Evolutionary conservation across 2,888 invertebrate genomes (phyloP), one percentile per base, ranked within the genome.

Genomic region (Anodontia alba): DNA sequence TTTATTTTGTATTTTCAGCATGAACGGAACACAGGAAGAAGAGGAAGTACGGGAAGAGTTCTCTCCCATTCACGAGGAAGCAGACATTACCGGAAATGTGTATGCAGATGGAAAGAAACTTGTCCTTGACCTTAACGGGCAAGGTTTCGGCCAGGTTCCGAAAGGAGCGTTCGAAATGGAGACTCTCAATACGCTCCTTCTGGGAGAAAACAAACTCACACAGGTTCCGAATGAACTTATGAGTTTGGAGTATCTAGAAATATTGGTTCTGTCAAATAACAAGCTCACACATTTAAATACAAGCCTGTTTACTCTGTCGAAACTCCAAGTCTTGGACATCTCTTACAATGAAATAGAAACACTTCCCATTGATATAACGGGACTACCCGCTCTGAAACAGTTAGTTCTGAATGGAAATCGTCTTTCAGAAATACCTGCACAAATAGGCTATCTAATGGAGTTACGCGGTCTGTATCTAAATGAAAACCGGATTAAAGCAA

Each of bases 301-400:
- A 10, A 83, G 83, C 8, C 46, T 91, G 5, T 91, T 90, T 74
- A 75, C 83, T 1, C 79, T 93, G n/a, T 78, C 80, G 17, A 87
- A 89, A 12, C 76, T 92, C 3, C 83, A 89, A 76, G 74, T 91
- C 10, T 80, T 93, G 20, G 92, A 93, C 71, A 68, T 93, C 8
- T 92, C 92, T 12, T 90, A 91, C 38, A 93, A 93, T 77, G 89
- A 91, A 46, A 86, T 93, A n/a, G 77, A 76, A 3, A 87, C 85
- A 20, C 75, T 93, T 20, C 87, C 91, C 0, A 76, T 84, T 2
- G 91, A 91, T 62, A 78, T 93, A 36, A 80, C 87, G 20, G 81
- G 87, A 23, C 84, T 91, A 36, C 73, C 74, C 17, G 80, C 84
- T 33, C 81, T 93, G 46, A 90, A 78, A 17, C 90, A 93, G 66